Conservation (phyloP, 1,140 invertebrate species). For the Acyrthosiphon pisum region DNA sequence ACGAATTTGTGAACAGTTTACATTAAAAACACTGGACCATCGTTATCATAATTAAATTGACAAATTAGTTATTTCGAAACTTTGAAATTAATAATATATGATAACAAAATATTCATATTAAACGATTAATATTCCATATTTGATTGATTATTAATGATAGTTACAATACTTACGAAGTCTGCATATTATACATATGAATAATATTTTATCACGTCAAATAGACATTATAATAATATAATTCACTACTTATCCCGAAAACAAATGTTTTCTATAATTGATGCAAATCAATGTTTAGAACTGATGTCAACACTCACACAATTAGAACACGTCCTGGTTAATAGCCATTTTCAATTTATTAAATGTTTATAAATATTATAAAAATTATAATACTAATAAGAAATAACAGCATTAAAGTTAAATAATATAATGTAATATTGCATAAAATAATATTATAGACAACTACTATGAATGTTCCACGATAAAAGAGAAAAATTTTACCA, state of each 20-base stretch:
- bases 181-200: neutral
- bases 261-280: neutral
- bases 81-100: neutral
- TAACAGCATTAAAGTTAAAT: neutral
- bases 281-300: neutral
- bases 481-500: neutral
- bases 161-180: neutral
- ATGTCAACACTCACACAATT: neutral
- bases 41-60: neutral
- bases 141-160: neutral
- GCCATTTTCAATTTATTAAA: no score
- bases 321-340: no score
- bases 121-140: neutral
- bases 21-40: neutral
- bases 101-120: neutral
- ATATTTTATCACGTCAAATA: neutral
- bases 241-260: no score
- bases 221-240: neutral
- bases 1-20: neutral
- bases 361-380: no score
- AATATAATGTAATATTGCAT: neutral
- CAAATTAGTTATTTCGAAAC: neutral
- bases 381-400: no score
- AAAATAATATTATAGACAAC: neutral
- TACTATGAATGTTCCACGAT: neutral